phyloP scores from a whole-genome alignment of 1,140 invertebrate genomes.

The Acromyrmex heyeri region DNA sequence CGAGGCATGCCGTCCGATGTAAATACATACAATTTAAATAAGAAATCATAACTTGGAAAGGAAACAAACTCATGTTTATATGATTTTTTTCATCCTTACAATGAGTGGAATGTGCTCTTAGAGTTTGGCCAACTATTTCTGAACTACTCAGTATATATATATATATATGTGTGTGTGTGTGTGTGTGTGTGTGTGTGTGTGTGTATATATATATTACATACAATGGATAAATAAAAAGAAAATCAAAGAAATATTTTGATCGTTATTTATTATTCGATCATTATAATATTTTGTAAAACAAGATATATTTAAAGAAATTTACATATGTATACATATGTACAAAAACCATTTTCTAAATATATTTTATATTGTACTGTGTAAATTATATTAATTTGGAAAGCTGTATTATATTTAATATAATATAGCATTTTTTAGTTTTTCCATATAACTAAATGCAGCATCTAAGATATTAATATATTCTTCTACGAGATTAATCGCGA shows the following conservation, averaged over 20 bases:
- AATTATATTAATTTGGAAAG: not conserved
- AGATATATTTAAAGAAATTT: slow-evolving; percentile 1
- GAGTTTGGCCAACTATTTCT: no score
- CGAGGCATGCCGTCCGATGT: no score
- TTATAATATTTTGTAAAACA: slow-evolving; percentile 24
- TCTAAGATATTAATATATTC: slow-evolving; percentile 79
- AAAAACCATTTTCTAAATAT: slow-evolving; percentile 16
- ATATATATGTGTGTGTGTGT: not conserved
- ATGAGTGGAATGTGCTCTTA: no score
- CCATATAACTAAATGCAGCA: slow-evolving; percentile 62
- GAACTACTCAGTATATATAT: no score
- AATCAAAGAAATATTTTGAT: slow-evolving; percentile 20
- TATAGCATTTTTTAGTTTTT: slow-evolving; percentile 7
- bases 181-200: no score
- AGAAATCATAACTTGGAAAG: no score
- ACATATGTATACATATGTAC: not conserved
- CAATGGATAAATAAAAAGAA: slow-evolving; percentile 31
- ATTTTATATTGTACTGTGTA: slow-evolving; percentile 23
- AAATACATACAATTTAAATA: no score
- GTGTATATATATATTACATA: not conserved
- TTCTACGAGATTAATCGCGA: slow-evolving; percentile 78
- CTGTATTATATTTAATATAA: not conserved
- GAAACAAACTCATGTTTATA: no score
- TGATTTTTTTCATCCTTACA: no score
- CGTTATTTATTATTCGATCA: slow-evolving; percentile 28